These are phyloP conservation scores for Phalacrocorax pelagicus DNA, from an alignment of 2,113 vertebrate species.

Conservation along the genomic window DNA sequence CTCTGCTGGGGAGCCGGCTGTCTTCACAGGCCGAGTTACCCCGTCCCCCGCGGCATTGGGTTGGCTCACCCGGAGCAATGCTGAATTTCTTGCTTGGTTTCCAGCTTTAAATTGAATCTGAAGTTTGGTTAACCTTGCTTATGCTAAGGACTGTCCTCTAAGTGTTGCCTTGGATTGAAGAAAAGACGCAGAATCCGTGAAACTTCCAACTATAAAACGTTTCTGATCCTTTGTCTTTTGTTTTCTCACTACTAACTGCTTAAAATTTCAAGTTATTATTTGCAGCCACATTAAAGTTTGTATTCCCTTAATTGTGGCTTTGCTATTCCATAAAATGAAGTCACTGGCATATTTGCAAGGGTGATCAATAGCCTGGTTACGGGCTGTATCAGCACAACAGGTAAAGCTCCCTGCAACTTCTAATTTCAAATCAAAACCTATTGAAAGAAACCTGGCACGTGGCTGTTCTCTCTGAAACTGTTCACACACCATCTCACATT, in stretches of 20 bases:
- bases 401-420: background rate
- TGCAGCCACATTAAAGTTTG: background rate
- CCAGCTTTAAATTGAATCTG: background rate
- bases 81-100: background rate
- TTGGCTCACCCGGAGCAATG: background rate
- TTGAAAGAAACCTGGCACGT: background rate
- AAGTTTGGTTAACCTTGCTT: background rate
- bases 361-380: background rate
- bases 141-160: background rate
- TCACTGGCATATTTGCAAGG: rapidly evolving
- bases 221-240: background rate
- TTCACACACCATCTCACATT: background rate
- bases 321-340: background rate
- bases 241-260: background rate
- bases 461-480: background rate
- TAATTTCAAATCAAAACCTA: background rate
- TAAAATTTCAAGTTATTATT: background rate
- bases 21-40: background rate
- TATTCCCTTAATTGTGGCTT: background rate
- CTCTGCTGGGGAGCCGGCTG: background rate
- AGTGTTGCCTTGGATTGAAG: background rate
- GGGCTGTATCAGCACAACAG: background rate
- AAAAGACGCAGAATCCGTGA: background rate
- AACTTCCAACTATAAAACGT: background rate
- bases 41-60: background rate